Evolutionary conservation across 1,140 invertebrate genomes (phyloP).

Genomic region (Lithobius niger): DNA sequence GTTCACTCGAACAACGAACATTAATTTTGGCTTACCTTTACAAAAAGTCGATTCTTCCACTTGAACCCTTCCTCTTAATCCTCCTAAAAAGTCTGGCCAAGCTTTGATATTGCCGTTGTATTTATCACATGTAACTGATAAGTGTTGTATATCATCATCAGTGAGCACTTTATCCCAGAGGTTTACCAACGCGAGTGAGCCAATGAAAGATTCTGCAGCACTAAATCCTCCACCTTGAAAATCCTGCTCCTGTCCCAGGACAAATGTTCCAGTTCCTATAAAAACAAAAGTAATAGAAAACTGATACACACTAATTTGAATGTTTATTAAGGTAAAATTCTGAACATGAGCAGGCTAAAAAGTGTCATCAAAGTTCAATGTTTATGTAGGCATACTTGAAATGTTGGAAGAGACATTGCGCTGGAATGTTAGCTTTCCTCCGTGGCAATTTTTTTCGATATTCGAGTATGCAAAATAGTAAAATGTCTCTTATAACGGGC

Average conservation of each 20-base stretch:
- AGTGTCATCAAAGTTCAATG: too few species aligned
- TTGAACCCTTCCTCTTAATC: conserved; percentile 40
- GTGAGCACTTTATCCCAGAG: conserved; percentile 43
- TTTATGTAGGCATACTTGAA: too few species aligned
- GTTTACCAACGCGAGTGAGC: conserved; percentile 43
- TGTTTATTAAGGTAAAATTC: conserved; percentile 15
- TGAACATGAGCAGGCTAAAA: too few species aligned
- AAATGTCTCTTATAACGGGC: too few species aligned
- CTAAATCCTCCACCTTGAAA: conserved; percentile 45
- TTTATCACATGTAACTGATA: conserved; percentile 39
- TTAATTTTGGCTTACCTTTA: conserved; percentile 31
- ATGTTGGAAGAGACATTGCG: too few species aligned
- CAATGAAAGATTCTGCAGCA: conserved; percentile 48
- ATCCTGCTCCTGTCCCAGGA: conserved; percentile 59
- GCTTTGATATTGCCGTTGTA: conserved; percentile 39
- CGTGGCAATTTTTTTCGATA: too few species aligned
- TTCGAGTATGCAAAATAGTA: too few species aligned
- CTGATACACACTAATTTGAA: too few species aligned
- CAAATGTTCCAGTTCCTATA: conserved; percentile 39
- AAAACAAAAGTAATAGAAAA: conserved; percentile 15
- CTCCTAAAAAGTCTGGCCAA: conserved; percentile 45
- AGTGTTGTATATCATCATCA: conserved; percentile 30
- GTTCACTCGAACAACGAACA: too few species aligned
- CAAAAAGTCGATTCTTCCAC: conserved; percentile 33
- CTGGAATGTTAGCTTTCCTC: too few species aligned